Base-by-base conservation (phyloP, 2,113 vertebrate species). In the Callocephalon fimbriatum region DNA sequence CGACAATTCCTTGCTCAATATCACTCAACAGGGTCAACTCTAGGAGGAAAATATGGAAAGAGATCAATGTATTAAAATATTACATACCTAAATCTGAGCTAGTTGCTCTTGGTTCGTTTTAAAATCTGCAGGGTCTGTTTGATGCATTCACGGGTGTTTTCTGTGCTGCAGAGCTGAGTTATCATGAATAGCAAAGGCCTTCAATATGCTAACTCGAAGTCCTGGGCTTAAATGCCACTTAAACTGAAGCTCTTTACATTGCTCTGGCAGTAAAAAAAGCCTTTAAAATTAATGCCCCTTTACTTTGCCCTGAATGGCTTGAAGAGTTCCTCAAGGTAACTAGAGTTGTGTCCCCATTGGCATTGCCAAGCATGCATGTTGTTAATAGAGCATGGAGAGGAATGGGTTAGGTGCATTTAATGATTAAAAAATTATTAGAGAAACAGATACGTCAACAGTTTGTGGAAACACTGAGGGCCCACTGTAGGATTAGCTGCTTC, bases 41-140 rank as follows among this genome's bases (percentile, higher is more conserved):
- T 1, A 35, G 73, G 74, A 70, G n/a, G 63, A 82, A 51, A 32
- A 61, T 59, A 51, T 2, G 23, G 31, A 18, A 51, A 63, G 61
- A 27, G 38, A 37, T 75, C 32, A 9, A 37, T 29, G 45, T 13
- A 26, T 15, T 45, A 26, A 17, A 87, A 56, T 21, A 29, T 18
- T 7, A 53, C 3, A 2, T 51, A 22, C 27, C 4, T 21, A 7
- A 22, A 62, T 3, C n/a, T 1, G 2, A 80, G 17, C 29, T 45
- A 2, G 14, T 38, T 37, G 32, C 10, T 47, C 50, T n/a, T 44
- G 20, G 9, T 8, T 32, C 5, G 1, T 44, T 78, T 73, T 40
- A 10, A 26, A 12, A 1, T 35, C 76, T 26, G 14, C 8, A 19
- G 29, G 18, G 4, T 45, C n/a, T 27, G 1, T 31, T 0, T 12